Conservation (phyloP, 2,797 vertebrate genomes). For the Meriones psammophilus region DNA sequence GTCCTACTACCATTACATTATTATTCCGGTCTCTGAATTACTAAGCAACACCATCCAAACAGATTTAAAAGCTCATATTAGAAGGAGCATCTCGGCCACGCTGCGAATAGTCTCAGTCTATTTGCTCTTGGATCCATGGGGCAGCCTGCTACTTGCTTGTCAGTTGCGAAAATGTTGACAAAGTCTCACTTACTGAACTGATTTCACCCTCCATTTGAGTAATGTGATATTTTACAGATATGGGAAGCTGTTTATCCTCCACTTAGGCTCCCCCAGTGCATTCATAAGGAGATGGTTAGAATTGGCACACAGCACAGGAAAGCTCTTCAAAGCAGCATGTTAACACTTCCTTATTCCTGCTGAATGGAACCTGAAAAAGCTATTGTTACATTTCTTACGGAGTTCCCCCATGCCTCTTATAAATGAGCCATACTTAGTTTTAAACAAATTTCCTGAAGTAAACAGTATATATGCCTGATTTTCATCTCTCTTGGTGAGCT, state of each 20-base stretch:
- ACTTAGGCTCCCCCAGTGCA: constrained; percentile 77
- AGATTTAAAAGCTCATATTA: constrained; percentile 75
- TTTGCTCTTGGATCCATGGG: constrained; percentile 76
- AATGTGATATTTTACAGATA: constrained; percentile 86
- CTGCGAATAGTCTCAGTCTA: constrained; percentile 76
- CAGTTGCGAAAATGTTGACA: constrained; percentile 84
- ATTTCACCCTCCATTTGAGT: constrained; percentile 86
- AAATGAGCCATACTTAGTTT: constrained; percentile 89
- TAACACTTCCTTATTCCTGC: constrained; percentile 80
- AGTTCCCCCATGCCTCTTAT: constrained; percentile 86
- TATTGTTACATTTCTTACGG: constrained; percentile 86
- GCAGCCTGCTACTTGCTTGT: constrained; percentile 75
- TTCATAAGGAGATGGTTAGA: constrained; percentile 85
- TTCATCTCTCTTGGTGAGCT: constrained; percentile 91
- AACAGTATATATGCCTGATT: constrained; percentile 92
- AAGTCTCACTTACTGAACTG: constrained; percentile 82
- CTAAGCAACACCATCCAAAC: constrained; percentile 49
- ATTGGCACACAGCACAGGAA: constrained; percentile 67
- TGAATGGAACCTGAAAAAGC: constrained; percentile 83
- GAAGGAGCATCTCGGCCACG: constrained; percentile 77
- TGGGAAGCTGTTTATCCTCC: constrained; percentile 84
- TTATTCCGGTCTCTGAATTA: constrained; percentile 52
- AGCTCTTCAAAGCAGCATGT: constrained; percentile 83
- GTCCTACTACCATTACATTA: not conserved
- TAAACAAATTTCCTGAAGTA: constrained; percentile 89